Percentiles rank a stretch among this genome's conserved stretches.
Evolutionary conservation across 2,797 vertebrate species (phyloP).

Genomic region (Echiichthys vipera): DNA sequence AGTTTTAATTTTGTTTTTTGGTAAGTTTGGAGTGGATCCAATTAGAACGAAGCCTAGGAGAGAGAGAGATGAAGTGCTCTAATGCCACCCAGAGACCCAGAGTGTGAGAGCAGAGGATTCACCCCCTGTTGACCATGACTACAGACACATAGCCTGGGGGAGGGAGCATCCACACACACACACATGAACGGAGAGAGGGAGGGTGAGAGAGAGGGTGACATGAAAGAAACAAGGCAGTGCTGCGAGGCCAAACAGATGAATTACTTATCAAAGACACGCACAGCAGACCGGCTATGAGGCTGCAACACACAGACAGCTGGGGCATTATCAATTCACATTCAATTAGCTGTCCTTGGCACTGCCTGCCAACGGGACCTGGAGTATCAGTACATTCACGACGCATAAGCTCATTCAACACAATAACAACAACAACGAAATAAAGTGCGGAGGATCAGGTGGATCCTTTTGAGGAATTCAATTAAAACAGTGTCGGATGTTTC

Average conservation of each 20-base stretch:
- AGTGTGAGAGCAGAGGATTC: conserved; percentile 62
- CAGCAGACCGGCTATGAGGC: conserved; percentile 66
- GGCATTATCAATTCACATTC: conserved; percentile 81
- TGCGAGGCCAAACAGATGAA: conserved; percentile 81
- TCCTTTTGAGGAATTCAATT: conserved; percentile 72
- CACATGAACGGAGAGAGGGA: neutral
- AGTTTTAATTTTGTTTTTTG: too few relatives aligned
- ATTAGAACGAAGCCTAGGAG: conserved; percentile 63
- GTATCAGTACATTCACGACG: conserved; percentile 40
- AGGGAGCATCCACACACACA: conserved; percentile 54
- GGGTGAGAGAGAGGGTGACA: conserved; percentile 54
- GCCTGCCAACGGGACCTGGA: conserved; percentile 58
- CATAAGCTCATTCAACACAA: conserved; percentile 41
- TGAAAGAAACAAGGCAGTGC: conserved; percentile 78
- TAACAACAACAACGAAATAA: conserved; percentile 4
- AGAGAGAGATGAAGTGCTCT: conserved; percentile 57
- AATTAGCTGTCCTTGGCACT: conserved; percentile 74
- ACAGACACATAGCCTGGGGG: conserved; percentile 75
- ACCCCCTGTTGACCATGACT: conserved; percentile 75
- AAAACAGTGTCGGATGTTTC: conserved; percentile 45
- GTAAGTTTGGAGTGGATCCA: conserved; percentile 45
- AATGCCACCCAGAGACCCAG: conserved; percentile 64
- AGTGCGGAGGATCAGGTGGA: conserved; percentile 51
- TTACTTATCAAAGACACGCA: conserved; percentile 79
- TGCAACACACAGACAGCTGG: conserved; percentile 68